Percentiles rank a stretch among this genome's conserved stretches.
phyloP scores from a whole-genome alignment of 2,113 vertebrate species.

The Protobothrops flavoviridis region DNA sequence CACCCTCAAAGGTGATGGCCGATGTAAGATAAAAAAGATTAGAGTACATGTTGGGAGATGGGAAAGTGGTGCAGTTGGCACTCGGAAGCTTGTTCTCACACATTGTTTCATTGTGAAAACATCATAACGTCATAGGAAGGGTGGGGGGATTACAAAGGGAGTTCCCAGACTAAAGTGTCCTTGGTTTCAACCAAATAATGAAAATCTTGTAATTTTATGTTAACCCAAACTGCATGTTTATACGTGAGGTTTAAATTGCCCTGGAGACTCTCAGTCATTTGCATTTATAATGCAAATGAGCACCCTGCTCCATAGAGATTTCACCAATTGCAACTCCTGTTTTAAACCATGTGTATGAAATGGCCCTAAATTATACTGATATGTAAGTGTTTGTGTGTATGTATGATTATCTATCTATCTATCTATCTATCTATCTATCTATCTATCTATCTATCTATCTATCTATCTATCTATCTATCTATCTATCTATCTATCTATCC shows the following conservation, averaged over 20 bases:
- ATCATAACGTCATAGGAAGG: neutral
- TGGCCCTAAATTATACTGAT: neutral
- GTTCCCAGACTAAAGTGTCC: neutral
- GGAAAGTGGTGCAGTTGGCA: neutral
- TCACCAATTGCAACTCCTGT: neutral
- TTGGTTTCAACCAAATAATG: conserved; percentile 15
- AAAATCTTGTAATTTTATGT: conserved; percentile 42
- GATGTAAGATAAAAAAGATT: conserved; percentile 14
- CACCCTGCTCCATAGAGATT: neutral
- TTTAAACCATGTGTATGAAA: neutral
- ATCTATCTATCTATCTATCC: too few species aligned
- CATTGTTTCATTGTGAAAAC: neutral
- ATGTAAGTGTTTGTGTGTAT: neutral
- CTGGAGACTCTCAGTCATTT: neutral
- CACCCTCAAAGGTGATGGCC: neutral
- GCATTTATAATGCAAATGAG: conserved; percentile 4
- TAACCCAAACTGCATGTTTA: conserved; percentile 35
- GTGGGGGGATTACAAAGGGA: neutral
- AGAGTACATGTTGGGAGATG: neutral
- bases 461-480: neutral
- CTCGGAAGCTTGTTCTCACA: accelerated
- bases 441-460: too few species aligned
- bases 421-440: too few species aligned
- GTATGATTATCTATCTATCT: neutral
- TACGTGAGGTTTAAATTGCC: neutral